Conservation (phyloP, 30 jellyfish, hydroid and myxozoan genomes). For the Turritopsis rubra region DNA sequence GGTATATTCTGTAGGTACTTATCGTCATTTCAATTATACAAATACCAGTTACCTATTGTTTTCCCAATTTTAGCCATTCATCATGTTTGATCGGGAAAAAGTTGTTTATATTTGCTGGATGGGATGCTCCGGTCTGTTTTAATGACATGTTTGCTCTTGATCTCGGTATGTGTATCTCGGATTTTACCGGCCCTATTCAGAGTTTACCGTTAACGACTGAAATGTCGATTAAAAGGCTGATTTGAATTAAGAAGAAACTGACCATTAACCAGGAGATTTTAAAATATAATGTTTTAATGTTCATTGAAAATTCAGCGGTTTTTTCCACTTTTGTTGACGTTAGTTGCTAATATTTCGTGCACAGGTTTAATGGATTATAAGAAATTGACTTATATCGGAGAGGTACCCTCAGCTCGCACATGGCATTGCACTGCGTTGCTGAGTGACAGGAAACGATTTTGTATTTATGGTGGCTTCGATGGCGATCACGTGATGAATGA, state of each 20-base stretch:
- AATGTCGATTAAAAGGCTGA: no score
- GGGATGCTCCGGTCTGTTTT: conserved; percentile 87
- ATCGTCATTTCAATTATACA: no score
- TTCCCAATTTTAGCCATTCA: conserved; percentile 60
- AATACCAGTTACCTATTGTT: no score
- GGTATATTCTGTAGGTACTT: no score
- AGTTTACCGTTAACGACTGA: neutral
- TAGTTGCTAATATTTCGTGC: no score
- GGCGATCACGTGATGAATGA: conserved; percentile 58
- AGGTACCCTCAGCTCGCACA: conserved; percentile 63
- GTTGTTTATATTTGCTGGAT: conserved; percentile 68
- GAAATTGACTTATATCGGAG: conserved; percentile 33
- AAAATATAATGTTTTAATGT: no score
- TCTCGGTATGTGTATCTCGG: conserved; percentile 52
- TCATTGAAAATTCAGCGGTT: no score
- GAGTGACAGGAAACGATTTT: conserved; percentile 21
- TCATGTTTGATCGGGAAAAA: conserved; percentile 38
- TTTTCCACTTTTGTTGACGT: no score
- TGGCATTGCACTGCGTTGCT: conserved; percentile 75
- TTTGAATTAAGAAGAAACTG: no score
- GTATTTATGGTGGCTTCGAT: conserved; percentile 73
- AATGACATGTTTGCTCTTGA: conserved; percentile 60
- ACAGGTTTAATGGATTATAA: conserved; percentile 67
- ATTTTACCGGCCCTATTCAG: neutral
- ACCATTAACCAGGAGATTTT: no score